Percentiles rank a stretch among this genome's conserved stretches.
Conservation (phyloP, 2,888 invertebrate genomes). For the Eilema sororculum region DNA sequence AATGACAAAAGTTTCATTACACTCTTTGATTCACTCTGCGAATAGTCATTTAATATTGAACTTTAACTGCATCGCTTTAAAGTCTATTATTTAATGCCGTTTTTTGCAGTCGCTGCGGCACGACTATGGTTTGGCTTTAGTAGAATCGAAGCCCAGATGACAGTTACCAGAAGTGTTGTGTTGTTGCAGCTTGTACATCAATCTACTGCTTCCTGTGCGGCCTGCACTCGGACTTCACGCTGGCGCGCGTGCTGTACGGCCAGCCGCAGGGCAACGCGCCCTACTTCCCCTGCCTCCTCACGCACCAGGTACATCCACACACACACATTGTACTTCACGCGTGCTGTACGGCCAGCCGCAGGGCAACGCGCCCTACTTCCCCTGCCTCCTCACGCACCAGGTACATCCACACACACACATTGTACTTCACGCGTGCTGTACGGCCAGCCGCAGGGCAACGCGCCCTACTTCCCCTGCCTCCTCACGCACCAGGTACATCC, state of each 20-base stretch:
- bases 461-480: constrained; percentile 89
- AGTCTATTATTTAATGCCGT: too few relatives aligned
- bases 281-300: constrained; percentile 88
- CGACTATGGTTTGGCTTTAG: too few relatives aligned
- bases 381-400: constrained; percentile 88
- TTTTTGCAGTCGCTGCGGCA: too few relatives aligned
- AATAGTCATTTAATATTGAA: too few relatives aligned
- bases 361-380: constrained; percentile 89
- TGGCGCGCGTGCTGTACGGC: constrained; percentile 93
- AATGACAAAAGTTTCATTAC: too few relatives aligned
- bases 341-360: constrained; percentile 92
- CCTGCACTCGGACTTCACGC: constrained; percentile 94
- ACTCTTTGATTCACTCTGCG: too few relatives aligned
- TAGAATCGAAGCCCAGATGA: too few relatives aligned
- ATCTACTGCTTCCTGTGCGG: constrained; percentile 97
- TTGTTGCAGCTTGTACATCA: constrained; percentile 89
- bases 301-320: constrained; percentile 83
- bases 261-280: constrained; percentile 90
- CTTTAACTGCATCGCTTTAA: too few relatives aligned
- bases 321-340: constrained; percentile 83
- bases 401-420: constrained; percentile 50
- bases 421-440: constrained; percentile 93
- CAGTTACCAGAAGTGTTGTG: neutral
- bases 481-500: constrained; percentile 87
- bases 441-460: constrained; percentile 89